phyloP scores from a whole-genome alignment of 2,113 vertebrate species.

The Colossoma macropomum region DNA sequence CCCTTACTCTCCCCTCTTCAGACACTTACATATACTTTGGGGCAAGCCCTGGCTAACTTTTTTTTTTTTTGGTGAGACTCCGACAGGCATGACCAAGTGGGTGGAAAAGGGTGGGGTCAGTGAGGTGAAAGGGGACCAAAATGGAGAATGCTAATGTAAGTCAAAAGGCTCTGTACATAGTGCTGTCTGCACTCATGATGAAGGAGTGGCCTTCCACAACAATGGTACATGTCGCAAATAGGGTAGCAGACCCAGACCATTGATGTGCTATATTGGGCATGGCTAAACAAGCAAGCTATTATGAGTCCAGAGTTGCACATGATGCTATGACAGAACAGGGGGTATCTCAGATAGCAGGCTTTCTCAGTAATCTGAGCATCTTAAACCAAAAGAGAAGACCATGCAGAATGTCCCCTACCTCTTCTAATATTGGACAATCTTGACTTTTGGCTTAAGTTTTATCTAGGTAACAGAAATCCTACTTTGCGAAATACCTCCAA shows the following conservation, averaged over 20 bases:
- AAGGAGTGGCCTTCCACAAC: neutral
- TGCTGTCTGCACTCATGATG: neutral
- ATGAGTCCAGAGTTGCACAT: neutral
- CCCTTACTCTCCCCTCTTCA: constrained; percentile 62
- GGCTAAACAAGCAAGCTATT: neutral
- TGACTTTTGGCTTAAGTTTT: neutral
- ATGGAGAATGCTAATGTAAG: neutral
- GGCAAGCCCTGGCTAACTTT: constrained; percentile 53
- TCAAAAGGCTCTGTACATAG: neutral
- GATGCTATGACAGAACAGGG: neutral
- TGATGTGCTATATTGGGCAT: neutral
- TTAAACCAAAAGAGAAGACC: too few relatives aligned
- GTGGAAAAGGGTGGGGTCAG: constrained; percentile 38
- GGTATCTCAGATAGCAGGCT: too few relatives aligned
- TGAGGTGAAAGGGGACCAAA: neutral
- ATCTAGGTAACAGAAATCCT: too few relatives aligned
- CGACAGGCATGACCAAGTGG: constrained; percentile 55
- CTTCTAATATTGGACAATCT: neutral
- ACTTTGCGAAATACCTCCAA: neutral
- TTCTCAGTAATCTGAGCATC: too few relatives aligned
- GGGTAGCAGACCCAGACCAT: neutral
- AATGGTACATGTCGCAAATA: neutral
- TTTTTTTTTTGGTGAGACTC: constrained; percentile 46
- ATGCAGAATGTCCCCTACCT: too few relatives aligned
- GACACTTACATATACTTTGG: constrained; percentile 62